These are phyloP conservation scores for Lobophora halterata DNA, from an alignment of 2,888 invertebrate genomes.

Conservation along the genomic window DNA sequence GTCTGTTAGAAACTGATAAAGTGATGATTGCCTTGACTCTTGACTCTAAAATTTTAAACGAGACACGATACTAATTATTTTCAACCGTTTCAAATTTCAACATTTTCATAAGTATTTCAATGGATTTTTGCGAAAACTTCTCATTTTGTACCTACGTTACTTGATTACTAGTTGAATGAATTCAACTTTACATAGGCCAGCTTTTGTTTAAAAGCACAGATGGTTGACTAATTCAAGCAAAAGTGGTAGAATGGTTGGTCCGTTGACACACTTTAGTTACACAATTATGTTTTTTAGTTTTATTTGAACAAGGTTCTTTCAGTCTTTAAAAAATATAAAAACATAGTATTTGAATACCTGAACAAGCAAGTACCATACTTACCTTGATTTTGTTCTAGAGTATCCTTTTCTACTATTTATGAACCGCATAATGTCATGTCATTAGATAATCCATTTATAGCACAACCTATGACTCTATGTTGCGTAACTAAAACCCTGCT, in stretches of 20 bases:
- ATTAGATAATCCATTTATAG: constrained; percentile 20
- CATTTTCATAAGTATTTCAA: neutral
- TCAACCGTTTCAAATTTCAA: constrained; percentile 12
- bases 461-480: constrained; percentile 17
- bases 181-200: too few species aligned
- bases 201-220: constrained; percentile 8
- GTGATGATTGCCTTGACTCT: constrained; percentile 19
- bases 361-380: too few species aligned
- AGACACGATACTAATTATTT: constrained; percentile 11
- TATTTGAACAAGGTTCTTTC: too few species aligned
- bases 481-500: constrained; percentile 20
- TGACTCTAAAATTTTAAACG: constrained; percentile 11
- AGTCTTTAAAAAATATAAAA: too few species aligned
- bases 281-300: too few species aligned
- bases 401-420: neutral
- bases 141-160: neutral
- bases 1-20: constrained; percentile 10
- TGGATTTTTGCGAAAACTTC: constrained; percentile 1
- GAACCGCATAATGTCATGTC: constrained; percentile 9
- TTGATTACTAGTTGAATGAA: too few species aligned
- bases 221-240: neutral
- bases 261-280: too few species aligned
- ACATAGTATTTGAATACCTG: too few species aligned
- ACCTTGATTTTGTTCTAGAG: too few species aligned
- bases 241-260: neutral